A percentile compares a stretch with the other conserved stretches of the same genome.
phyloP scores from a whole-genome alignment of 2,113 vertebrate genomes.

The Capreolus pygargus region DNA sequence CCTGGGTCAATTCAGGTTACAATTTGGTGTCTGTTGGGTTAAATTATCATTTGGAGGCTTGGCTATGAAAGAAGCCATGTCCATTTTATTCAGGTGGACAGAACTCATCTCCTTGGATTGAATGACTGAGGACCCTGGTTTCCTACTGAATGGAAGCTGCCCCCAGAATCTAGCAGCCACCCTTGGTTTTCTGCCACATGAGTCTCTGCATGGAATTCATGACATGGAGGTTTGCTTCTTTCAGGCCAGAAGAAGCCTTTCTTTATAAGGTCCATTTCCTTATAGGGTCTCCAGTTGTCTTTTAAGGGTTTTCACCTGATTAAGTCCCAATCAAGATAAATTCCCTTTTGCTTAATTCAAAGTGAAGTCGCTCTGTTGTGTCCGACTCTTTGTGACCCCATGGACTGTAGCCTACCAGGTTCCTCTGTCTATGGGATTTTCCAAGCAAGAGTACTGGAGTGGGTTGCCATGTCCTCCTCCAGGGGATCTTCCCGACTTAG shows the following conservation, averaged over 20 bases:
- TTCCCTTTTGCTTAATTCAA: background rate
- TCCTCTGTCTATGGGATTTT: background rate
- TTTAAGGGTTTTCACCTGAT: background rate
- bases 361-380: background rate
- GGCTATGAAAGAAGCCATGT: no score
- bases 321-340: background rate
- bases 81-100: background rate
- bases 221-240: background rate
- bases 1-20: background rate
- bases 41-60: background rate
- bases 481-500: rapidly evolving
- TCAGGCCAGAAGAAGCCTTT: background rate
- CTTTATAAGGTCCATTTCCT: background rate
- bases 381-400: background rate
- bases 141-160: background rate
- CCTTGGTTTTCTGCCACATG: background rate
- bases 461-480: background rate
- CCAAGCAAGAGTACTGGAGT: background rate
- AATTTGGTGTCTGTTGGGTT: background rate
- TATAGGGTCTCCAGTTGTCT: background rate
- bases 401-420: background rate
- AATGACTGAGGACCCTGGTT: background rate
- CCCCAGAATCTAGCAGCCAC: no score
- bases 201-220: background rate
- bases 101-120: background rate